A percentile compares a stretch with the other conserved stretches of the same genome.
These are phyloP conservation scores for Monopis laevigella DNA, from an alignment of 2,888 invertebrate genomes.

Conservation along the genomic window DNA sequence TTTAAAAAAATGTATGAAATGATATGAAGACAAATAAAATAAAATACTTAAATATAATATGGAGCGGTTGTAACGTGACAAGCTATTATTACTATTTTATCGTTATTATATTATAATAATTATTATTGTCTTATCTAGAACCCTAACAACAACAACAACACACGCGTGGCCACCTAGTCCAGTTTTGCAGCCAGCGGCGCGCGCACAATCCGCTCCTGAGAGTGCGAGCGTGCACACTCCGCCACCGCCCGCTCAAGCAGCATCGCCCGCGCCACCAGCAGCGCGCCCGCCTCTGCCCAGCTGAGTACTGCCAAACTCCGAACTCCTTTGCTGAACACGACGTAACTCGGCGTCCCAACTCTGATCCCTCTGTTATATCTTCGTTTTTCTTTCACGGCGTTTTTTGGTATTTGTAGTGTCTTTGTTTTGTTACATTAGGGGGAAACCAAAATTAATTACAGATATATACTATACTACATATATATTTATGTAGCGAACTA, in stretches of 20 bases:
- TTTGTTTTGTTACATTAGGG: too few relatives aligned
- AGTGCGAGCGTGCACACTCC: constrained; percentile 46
- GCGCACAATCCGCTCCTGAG: constrained; percentile 79
- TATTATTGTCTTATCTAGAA: too few relatives aligned
- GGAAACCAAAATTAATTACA: too few relatives aligned
- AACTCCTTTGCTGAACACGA: constrained; percentile 68
- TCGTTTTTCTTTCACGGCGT: constrained; percentile 1
- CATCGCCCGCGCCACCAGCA: constrained; percentile 47
- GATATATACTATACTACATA: too few relatives aligned
- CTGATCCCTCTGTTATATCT: constrained; percentile 31
- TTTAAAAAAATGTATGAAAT: too few relatives aligned
- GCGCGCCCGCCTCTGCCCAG: constrained; percentile 58
- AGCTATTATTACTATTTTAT: too few relatives aligned
- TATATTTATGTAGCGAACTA: too few relatives aligned
- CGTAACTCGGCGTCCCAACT: constrained; percentile 63
- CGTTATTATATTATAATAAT: too few relatives aligned
- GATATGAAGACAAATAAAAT: too few relatives aligned
- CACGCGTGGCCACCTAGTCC: constrained; percentile 86
- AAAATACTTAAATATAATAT: too few relatives aligned
- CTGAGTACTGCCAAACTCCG: constrained; percentile 69
- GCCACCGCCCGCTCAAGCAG: constrained; percentile 31
- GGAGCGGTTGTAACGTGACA: too few relatives aligned
- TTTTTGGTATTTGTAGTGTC: too few relatives aligned
- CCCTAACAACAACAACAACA: constrained; percentile 68
- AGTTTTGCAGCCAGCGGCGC: constrained; percentile 75